These are phyloP conservation scores for Apostichopus japonicus DNA, from an alignment of 35 echinoderm and acorn worm species.

Conservation along the genomic window DNA sequence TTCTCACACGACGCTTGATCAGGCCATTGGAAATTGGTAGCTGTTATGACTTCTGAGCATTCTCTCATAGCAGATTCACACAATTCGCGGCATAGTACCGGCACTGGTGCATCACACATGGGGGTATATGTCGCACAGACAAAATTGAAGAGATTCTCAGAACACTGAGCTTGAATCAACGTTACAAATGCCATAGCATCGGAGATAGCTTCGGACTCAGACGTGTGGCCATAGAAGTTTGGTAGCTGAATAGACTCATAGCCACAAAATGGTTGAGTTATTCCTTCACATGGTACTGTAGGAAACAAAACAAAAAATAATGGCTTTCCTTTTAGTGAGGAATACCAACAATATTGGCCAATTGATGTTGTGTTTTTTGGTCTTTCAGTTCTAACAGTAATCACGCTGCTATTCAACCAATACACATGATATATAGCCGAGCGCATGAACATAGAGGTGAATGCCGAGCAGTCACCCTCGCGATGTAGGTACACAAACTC, in stretches of 20 bases:
- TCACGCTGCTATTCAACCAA: too few relatives aligned
- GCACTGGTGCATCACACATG: not conserved
- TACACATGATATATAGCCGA: too few relatives aligned
- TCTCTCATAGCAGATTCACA: conserved; percentile 11
- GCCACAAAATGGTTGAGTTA: not conserved
- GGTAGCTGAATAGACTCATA: conserved; percentile 30
- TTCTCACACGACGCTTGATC: not conserved
- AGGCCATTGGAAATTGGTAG: not conserved
- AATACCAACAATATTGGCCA: too few relatives aligned
- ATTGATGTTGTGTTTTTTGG: too few relatives aligned
- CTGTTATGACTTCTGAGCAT: not conserved
- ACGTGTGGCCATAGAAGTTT: conserved; percentile 17
- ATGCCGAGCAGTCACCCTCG: too few relatives aligned
- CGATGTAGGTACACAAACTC: too few relatives aligned
- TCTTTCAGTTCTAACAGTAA: too few relatives aligned
- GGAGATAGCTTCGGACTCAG: not conserved
- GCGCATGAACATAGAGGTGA: too few relatives aligned
- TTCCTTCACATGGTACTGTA: conserved; percentile 1
- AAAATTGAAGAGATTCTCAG: not conserved
- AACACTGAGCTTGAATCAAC: conserved; percentile 12
- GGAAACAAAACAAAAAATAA: not conserved
- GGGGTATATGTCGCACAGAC: conserved; percentile 3
- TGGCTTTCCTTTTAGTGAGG: not conserved
- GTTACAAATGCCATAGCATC: conserved; percentile 1
- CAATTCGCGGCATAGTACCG: conserved; percentile 1